phyloP scores from a whole-genome alignment of 2,113 vertebrate species.

The Mystacornis crossleyi region DNA sequence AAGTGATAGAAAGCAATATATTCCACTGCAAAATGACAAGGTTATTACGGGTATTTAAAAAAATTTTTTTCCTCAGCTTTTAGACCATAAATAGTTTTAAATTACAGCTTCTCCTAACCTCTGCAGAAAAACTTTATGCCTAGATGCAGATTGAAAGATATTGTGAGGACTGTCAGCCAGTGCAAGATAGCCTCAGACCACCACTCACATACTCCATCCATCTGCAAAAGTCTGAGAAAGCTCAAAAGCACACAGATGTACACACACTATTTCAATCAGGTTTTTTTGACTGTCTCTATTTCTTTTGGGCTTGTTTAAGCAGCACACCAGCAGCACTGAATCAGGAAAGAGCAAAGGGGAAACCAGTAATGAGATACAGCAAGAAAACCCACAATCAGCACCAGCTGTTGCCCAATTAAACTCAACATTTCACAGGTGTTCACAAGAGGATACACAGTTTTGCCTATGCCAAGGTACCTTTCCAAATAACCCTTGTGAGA shows the following conservation, averaged over 20 bases:
- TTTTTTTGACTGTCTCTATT: conserved; percentile 39
- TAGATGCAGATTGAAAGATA: not conserved
- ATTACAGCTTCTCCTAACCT: conserved; percentile 22
- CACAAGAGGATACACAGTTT: conserved; percentile 48
- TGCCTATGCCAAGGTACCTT: conserved; percentile 31
- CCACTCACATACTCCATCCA: not conserved
- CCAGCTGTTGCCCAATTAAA: conserved; percentile 75
- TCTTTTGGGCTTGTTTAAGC: conserved; percentile 25
- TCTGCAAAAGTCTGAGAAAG: conserved; percentile 40
- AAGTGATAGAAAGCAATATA: not conserved
- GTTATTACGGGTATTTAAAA: not conserved
- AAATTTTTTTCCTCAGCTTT: not conserved
- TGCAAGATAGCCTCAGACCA: not conserved
- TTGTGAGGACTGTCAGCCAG: not conserved
- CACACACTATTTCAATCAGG: not conserved
- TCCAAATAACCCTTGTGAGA: conserved; percentile 36
- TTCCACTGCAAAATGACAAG: not conserved
- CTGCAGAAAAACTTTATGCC: not conserved
- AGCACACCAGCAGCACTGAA: conserved; percentile 3
- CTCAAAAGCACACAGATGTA: not conserved
- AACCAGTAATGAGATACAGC: conserved; percentile 64
- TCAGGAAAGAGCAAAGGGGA: conserved; percentile 38
- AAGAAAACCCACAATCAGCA: conserved; percentile 70
- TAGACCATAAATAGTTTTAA: conserved; percentile 14
- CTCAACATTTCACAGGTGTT: conserved; percentile 75